These are phyloP conservation scores for Ctenochaetus hawaiiensis DNA, from an alignment of 2,797 vertebrate genomes.

Conservation along the genomic window DNA sequence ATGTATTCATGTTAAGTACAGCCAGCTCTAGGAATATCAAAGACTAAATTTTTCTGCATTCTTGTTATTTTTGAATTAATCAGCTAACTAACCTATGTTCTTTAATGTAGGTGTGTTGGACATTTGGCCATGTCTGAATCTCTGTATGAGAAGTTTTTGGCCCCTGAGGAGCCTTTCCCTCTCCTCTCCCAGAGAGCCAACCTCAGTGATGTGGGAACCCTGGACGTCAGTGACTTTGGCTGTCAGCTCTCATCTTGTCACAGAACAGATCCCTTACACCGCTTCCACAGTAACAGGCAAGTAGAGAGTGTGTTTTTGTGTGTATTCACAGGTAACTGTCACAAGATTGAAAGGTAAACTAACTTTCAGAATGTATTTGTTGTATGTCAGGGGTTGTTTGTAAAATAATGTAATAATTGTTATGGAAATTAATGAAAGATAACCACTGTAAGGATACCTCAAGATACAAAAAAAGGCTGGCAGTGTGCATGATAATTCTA, in stretches of 20 bases:
- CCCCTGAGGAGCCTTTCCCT: constrained; percentile 94
- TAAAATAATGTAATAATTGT: neutral
- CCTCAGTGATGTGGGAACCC: constrained; percentile 92
- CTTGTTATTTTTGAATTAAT: neutral
- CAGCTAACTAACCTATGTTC: neutral
- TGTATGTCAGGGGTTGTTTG: neutral
- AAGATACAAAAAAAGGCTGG: neutral
- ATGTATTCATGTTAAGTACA: neutral
- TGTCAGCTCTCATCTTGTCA: constrained; percentile 97
- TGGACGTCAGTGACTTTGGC: constrained; percentile 96
- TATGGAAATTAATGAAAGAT: too few species aligned
- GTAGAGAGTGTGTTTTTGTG: neutral
- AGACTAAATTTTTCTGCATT: too few species aligned
- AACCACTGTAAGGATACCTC: neutral
- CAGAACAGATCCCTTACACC: constrained; percentile 94
- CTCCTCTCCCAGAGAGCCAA: constrained; percentile 91
- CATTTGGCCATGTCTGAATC: constrained; percentile 86
- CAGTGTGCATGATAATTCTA: neutral
- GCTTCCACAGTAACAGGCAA: constrained; percentile 95
- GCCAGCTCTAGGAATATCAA: too few species aligned
- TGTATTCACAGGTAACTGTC: neutral
- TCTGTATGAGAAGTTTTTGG: constrained; percentile 95
- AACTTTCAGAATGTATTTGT: neutral
- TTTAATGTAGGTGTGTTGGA: too few species aligned
- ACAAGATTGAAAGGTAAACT: neutral